phyloP scores from a whole-genome alignment of 2,888 invertebrate genomes.

The Apotomis capreana region DNA sequence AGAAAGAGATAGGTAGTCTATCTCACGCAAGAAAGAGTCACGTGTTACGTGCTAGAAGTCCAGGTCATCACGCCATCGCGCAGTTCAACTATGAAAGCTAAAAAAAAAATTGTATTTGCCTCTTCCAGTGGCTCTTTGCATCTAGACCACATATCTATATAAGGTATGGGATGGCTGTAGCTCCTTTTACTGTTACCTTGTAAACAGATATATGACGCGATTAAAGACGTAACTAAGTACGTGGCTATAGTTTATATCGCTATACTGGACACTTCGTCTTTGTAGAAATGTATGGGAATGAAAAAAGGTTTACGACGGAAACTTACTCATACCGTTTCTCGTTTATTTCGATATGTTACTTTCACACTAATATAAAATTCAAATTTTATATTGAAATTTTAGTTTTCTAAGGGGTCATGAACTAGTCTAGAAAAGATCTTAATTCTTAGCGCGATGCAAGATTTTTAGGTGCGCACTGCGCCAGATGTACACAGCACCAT shows the following conservation, averaged over 20 bases:
- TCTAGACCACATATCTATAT: constrained; percentile 38
- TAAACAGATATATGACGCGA: constrained; percentile 58
- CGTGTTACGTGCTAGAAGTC: too few species aligned
- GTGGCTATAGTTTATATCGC: constrained; percentile 44
- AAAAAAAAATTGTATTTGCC: constrained; percentile 13
- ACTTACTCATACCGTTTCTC: not conserved
- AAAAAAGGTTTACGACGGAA: constrained; percentile 2
- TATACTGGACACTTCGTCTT: constrained; percentile 27
- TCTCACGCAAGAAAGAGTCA: too few species aligned
- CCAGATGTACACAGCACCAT: too few species aligned
- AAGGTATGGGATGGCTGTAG: constrained; percentile 48
- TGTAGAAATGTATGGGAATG: constrained; percentile 24
- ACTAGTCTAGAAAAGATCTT: too few species aligned
- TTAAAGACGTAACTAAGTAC: constrained; percentile 56
- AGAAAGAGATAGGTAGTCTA: too few species aligned
- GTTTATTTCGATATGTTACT: not conserved
- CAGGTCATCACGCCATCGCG: too few species aligned
- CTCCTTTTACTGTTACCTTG: constrained; percentile 61
- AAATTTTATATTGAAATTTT: too few species aligned
- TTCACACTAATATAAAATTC: not conserved
- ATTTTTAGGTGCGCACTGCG: too few species aligned
- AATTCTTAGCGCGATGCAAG: too few species aligned
- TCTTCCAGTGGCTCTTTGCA: constrained; percentile 48
- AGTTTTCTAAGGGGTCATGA: too few species aligned
- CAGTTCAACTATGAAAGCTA: too few species aligned